Evolutionary conservation across 2,113 vertebrate species (phyloP).

Genomic region (Anser cygnoides): DNA sequence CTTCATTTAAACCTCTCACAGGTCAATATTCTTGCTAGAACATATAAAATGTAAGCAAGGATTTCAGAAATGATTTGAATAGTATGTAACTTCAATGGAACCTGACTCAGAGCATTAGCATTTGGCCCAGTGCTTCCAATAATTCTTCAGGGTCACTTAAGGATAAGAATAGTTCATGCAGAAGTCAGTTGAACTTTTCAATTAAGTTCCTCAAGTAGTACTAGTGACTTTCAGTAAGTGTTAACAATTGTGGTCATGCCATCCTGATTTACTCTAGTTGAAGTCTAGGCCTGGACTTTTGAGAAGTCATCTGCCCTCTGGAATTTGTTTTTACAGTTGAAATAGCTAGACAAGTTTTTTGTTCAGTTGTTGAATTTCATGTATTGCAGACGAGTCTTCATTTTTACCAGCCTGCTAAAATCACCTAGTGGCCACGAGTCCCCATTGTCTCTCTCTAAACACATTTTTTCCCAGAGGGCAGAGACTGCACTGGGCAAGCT

Average conservation of each 20-base stretch:
- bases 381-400: neutral
- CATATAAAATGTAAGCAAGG: neutral
- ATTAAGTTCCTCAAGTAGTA: neutral
- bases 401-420: neutral
- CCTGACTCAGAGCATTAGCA: neutral
- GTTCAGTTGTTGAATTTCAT: neutral
- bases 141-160: slow-evolving; percentile 32
- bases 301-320: neutral
- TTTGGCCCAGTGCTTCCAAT: neutral
- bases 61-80: neutral
- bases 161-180: slow-evolving; percentile 22
- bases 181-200: neutral
- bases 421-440: neutral
- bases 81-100: neutral
- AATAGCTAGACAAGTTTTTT: neutral
- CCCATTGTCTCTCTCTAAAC: neutral
- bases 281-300: neutral
- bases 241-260: neutral
- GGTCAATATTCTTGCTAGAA: neutral
- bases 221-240: neutral
- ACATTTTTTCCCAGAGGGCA: neutral
- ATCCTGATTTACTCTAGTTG: neutral
- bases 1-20: neutral
- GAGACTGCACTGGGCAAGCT: neutral
- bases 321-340: neutral